Percentiles rank a stretch among this genome's conserved stretches.
Conservation (phyloP, 2,113 vertebrate species). For the Rhea americana region DNA sequence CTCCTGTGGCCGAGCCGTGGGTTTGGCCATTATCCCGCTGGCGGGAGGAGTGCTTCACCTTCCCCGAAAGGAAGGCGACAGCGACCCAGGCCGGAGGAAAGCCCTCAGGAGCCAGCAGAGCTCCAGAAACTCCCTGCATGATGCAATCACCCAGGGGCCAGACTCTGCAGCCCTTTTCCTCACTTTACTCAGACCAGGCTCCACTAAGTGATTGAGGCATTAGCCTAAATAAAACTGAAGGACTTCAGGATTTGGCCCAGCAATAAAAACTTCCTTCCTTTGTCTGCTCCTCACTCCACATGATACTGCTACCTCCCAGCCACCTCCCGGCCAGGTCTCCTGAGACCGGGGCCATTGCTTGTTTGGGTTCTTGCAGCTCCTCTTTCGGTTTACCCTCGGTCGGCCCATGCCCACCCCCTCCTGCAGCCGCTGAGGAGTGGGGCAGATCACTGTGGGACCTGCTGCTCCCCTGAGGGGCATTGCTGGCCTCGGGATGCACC, state of each 20-base stretch:
- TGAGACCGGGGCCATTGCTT: not conserved
- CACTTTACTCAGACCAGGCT: not conserved
- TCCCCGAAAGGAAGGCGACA: not conserved
- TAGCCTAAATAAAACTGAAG: slow-evolving; percentile 13
- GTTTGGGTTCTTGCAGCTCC: slow-evolving; percentile 21
- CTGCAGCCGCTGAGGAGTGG: not conserved
- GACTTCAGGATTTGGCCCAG: slow-evolving; percentile 47
- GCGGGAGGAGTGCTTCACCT: not conserved
- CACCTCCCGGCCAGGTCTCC: slow-evolving; percentile 4
- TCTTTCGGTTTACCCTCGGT: not conserved
- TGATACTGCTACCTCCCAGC: not conserved
- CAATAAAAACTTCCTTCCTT: slow-evolving; percentile 72
- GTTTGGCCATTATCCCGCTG: fast-evolving
- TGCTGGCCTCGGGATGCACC: fast-evolving
- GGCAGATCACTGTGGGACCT: not conserved
- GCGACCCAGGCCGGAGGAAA: not conserved
- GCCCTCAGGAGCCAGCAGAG: not conserved
- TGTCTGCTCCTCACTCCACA: slow-evolving; percentile 25
- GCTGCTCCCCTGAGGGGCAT: not conserved
- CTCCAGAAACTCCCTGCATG: not conserved
- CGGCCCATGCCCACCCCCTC: not conserved
- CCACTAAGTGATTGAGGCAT: slow-evolving; percentile 1
- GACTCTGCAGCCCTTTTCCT: slow-evolving; percentile 30
- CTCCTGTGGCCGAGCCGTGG: fast-evolving
- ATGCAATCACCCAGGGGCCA: not conserved